Evolutionary conservation across 2,113 vertebrate species (phyloP).

Genomic region (Mus pahari): DNA sequence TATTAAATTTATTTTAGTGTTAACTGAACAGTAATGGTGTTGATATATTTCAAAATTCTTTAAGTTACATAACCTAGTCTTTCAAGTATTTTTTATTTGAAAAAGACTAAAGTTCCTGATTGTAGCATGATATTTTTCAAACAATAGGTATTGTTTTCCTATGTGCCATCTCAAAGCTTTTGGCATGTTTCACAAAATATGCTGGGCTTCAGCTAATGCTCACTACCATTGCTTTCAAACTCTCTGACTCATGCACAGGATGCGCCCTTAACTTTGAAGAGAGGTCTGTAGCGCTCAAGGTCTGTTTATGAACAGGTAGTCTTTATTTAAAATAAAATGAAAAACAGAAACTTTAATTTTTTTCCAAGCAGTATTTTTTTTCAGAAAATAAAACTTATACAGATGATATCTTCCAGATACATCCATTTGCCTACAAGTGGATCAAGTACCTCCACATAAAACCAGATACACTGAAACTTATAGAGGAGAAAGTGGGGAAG

Average conservation of each 20-base stretch:
- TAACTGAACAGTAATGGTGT: neutral
- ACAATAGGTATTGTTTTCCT: neutral
- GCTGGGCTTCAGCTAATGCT: neutral
- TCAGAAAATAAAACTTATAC: conserved; percentile 20
- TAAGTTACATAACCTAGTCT: neutral
- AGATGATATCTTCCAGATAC: too few species aligned
- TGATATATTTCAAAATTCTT: neutral
- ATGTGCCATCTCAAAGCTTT: neutral
- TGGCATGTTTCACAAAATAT: neutral
- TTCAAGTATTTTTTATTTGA: neutral
- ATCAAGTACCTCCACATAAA: too few species aligned
- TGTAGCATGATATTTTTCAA: neutral
- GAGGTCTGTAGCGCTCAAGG: neutral
- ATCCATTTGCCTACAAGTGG: too few species aligned
- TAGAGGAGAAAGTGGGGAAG: too few species aligned
- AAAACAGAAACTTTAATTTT: conserved; percentile 40
- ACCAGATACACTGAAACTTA: too few species aligned
- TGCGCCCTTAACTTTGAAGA: neutral
- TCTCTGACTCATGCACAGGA: neutral
- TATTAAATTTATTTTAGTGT: conserved; percentile 37
- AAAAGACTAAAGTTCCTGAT: neutral
- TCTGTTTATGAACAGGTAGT: neutral
- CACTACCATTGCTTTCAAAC: neutral
- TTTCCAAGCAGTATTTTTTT: neutral
- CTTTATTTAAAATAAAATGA: conserved; percentile 19